Evolutionary conservation across 2,888 invertebrate species (phyloP).

Genomic region (Eristalis pertinax): DNA sequence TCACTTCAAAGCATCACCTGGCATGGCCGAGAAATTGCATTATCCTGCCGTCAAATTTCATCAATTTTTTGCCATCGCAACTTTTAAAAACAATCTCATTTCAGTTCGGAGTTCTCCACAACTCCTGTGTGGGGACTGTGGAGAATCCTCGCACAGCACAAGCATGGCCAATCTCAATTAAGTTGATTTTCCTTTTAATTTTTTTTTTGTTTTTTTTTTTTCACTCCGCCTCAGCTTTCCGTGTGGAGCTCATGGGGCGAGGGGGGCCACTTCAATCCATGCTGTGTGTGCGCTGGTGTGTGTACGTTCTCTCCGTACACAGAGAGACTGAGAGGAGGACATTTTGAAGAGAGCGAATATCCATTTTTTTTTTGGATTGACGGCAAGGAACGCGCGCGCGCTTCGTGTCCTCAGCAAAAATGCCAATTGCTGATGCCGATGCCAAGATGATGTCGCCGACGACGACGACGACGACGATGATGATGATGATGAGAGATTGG

Average conservation of each 20-base stretch:
- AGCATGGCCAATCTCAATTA: constrained; percentile 35
- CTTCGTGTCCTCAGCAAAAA: constrained; percentile 14
- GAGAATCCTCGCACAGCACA: neutral
- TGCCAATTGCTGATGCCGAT: neutral
- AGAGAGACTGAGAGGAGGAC: constrained; percentile 6
- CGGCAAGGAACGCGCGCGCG: constrained; percentile 53
- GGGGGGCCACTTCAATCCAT: neutral
- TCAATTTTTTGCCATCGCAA: constrained; percentile 25
- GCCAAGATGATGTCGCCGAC: neutral
- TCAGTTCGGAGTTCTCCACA: neutral
- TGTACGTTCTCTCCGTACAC: neutral
- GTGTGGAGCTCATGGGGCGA: neutral
- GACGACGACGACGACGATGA: neutral
- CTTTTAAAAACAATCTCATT: constrained; percentile 32
- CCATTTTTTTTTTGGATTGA: constrained; percentile 8
- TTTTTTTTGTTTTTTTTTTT: neutral
- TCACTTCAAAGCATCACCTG: neutral
- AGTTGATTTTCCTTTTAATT: constrained; percentile 20
- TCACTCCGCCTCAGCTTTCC: neutral
- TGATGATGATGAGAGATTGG: constrained; percentile 52
- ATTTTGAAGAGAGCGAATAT: constrained; percentile 29
- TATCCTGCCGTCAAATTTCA: constrained; percentile 38
- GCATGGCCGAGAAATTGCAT: constrained; percentile 24
- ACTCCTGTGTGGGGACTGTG: neutral
- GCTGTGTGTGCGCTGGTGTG: neutral